These are phyloP conservation scores for Chelon labrosus DNA, from an alignment of 2,797 vertebrate genomes.

Conservation along the genomic window DNA sequence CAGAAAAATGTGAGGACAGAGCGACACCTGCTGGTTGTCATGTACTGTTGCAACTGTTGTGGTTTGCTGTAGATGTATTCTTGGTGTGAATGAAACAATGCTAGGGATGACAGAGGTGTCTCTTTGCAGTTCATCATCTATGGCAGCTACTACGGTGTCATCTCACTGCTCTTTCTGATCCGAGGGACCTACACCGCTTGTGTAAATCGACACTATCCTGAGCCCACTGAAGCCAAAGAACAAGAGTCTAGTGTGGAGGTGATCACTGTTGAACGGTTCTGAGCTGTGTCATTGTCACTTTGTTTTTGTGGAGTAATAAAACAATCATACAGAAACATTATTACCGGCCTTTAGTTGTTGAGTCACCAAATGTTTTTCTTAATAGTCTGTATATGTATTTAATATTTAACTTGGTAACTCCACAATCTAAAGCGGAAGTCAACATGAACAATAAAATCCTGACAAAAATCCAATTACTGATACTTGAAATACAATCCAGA, in stretches of 20 bases:
- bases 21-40: constrained; percentile 65
- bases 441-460: constrained; percentile 1
- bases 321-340: not conserved
- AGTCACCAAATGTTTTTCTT: not conserved
- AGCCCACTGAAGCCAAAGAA: not conserved
- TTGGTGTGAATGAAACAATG: not conserved
- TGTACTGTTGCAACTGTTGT: constrained; percentile 22
- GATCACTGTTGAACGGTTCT: constrained; percentile 61
- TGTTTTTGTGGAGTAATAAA: constrained; percentile 26
- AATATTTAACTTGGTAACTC: not conserved
- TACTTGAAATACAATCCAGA: constrained; percentile 25
- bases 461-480: not conserved
- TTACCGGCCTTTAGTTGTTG: not conserved
- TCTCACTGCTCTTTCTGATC: constrained; percentile 80
- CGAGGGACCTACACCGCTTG: constrained; percentile 77
- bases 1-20: constrained; percentile 1
- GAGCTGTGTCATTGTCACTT: constrained; percentile 26
- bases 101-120: constrained; percentile 4
- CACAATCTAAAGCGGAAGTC: not conserved
- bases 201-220: not conserved
- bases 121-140: constrained; percentile 83
- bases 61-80: not conserved
- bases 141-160: constrained; percentile 81
- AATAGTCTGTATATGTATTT: too few relatives aligned
- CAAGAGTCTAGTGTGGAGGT: constrained; percentile 35